Base-by-base conservation (phyloP, 2,113 vertebrate genomes). In the Scortum barcoo region DNA sequence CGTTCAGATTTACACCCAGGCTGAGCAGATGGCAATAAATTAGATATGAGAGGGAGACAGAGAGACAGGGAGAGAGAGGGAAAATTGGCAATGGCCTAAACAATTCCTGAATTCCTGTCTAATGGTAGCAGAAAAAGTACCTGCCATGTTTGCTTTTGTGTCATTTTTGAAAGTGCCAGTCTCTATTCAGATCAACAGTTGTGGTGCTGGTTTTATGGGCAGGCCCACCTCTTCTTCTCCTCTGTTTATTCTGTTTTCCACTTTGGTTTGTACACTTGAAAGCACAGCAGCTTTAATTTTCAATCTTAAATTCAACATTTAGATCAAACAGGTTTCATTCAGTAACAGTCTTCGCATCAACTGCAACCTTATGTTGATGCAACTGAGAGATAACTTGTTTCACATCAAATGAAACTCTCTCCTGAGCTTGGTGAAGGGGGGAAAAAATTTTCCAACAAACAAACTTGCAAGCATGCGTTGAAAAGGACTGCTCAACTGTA, bases 1-100 rank as follows among this genome's bases (percentile, higher is more conserved):
- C 12, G 76, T 92, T 92, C 78, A 87, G 84, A 95, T 94, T 93
- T 88, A 93, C 91, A 91, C 80, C 67, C 72, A 14, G 75, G 20
- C 82, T 14, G 75, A 90, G 86, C 92, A 93, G 93, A 93, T 94
- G 93, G 93, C 81, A 70, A 78, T 92, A 88, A 89, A 93, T 94
- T 88, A 93, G 80, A 88, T 70, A 89, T 89, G 84, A 91, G 78
- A 40, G n/a, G 63, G 81, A 20, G 66, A 53, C 42, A 54, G 26
- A 42, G 36, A 75, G 44, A 22, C 30, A 42, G 33, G 73, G n/a
- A 14, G 10, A 51, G 13, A 24, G 17, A 46, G 69, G 30, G 26
- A 44, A 0, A 66, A 78, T 38, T 19, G 28, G 62, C 72, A 83
- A n/a, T 70, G 69, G 65, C 46, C 69, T 51, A 80, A 85, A 78